Percentiles rank a stretch among this genome's conserved stretches.
Evolutionary conservation across 1,140 invertebrate species (phyloP).

Genomic region (Macrobrachium nipponense): DNA sequence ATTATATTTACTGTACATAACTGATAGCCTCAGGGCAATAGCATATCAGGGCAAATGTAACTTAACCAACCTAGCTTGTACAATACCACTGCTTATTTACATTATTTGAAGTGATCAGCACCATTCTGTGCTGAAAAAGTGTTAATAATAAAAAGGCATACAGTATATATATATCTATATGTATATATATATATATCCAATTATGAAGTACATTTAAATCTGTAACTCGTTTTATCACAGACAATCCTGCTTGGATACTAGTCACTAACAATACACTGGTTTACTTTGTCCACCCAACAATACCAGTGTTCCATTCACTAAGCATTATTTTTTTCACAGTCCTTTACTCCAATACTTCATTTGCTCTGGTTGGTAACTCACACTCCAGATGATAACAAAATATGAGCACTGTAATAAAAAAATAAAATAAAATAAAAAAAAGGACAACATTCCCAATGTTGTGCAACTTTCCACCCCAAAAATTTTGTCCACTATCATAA

Average conservation of each 20-base stretch:
- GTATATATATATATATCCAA: slow-evolving; percentile 57
- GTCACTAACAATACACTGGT: slow-evolving; percentile 59
- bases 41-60: slow-evolving; percentile 38
- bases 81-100: slow-evolving; percentile 57
- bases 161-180: slow-evolving; percentile 35
- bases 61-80: slow-evolving; percentile 48
- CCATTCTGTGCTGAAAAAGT: slow-evolving; percentile 50
- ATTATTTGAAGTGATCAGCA: slow-evolving; percentile 56
- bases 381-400: slow-evolving; percentile 47
- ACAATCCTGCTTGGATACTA: slow-evolving; percentile 61
- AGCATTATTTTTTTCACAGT: too few species aligned
- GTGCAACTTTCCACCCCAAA: slow-evolving; percentile 4
- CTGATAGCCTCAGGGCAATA: slow-evolving; percentile 45
- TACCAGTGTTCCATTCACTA: slow-evolving; percentile 27
- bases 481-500: slow-evolving; percentile 29
- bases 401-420: slow-evolving; percentile 32
- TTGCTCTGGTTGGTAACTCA: slow-evolving; percentile 35
- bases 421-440: slow-evolving; percentile 13
- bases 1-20: slow-evolving; percentile 24
- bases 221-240: slow-evolving; percentile 58
- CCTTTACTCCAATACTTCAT: neutral
- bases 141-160: slow-evolving; percentile 60
- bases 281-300: slow-evolving; percentile 44
- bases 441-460: slow-evolving; percentile 8
- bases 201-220: slow-evolving; percentile 58